phyloP scores from a whole-genome alignment of 2,113 vertebrate genomes.

The Sphaerodactylus townsendi region DNA sequence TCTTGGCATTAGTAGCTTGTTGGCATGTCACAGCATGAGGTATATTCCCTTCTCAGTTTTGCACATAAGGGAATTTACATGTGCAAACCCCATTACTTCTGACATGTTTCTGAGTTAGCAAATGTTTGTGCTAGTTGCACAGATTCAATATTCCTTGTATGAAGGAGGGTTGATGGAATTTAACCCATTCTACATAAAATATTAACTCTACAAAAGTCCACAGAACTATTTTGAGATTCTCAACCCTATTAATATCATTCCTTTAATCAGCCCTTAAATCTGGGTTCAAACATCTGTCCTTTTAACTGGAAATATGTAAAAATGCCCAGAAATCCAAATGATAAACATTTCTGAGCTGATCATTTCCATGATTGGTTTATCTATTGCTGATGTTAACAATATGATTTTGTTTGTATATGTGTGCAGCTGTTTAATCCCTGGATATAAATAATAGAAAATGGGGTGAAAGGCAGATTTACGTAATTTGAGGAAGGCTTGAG shows the following conservation, averaged over 20 bases:
- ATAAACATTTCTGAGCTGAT: background rate
- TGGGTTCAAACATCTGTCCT: background rate
- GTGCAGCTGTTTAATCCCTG: background rate
- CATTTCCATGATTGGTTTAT: background rate
- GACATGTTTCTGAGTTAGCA: slow-evolving; percentile 32
- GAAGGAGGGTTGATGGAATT: slow-evolving; percentile 40
- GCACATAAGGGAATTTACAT: slow-evolving; percentile 21
- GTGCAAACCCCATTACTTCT: slow-evolving; percentile 41
- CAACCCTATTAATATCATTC: slow-evolving; percentile 37
- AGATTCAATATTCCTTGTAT: background rate
- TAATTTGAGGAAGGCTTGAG: background rate
- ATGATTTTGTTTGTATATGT: background rate
- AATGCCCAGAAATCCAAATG: background rate
- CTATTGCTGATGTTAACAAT: background rate
- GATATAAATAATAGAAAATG: background rate
- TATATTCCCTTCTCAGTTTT: slow-evolving; percentile 20
- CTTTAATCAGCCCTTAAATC: background rate
- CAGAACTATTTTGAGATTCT: slow-evolving; percentile 59
- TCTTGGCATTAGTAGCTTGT: slow-evolving; percentile 27
- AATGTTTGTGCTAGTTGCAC: slow-evolving; percentile 51
- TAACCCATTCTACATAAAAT: slow-evolving; percentile 41
- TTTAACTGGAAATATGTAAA: background rate
- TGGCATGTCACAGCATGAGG: slow-evolving; percentile 20
- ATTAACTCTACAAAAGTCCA: background rate
- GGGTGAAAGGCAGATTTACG: background rate